Base-by-base conservation (phyloP, 2,113 vertebrate species). In the Pseudorasbora parva region DNA sequence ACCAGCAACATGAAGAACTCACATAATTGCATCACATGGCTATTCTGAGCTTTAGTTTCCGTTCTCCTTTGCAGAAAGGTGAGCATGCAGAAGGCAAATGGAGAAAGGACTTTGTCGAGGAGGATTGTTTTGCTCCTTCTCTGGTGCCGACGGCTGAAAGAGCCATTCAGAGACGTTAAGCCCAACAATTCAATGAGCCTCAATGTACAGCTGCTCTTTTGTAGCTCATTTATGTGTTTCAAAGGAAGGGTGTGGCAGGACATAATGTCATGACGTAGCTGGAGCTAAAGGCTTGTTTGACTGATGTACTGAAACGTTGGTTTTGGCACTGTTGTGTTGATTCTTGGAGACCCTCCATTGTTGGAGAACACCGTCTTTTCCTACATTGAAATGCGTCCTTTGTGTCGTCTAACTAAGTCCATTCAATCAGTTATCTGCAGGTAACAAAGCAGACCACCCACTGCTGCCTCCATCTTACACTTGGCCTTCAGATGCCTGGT, bases 201-300 rank as follows among this genome's bases (percentile, higher is more conserved):
- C 68, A 74, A 78, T 57, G 81, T 77, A 91, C 92, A 93, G 90
- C 92, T 93, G 90, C 89, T 92, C 90, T 89, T 92, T 92, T 93
- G 88, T 92, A 87, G 86, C 84, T 80, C 88, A 66, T 82, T 82
- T 84, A 68, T 72, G 86, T 60, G 74, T 71, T 85, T 47, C 23
- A 72, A 81, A 74, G 49, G 64, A 80, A 88, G 89, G 91, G 93
- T 85, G 90, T 87, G 89, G 86, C 87, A 88, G 27, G 84, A 88
- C 30, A 89, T 87, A 68, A 82, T 88, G 82, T 91, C 78, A 91
- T 88, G 82, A 87, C 30, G 54, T 43, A 75, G 71, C 47, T 83
- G 45, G 51, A 37, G 51, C 51, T 62, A 47, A 8, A 68, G 30
- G 17, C 17, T 3, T 71, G 19, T 43, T n/a, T 12, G 79, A 86